phyloP scores from a whole-genome alignment of 2,113 vertebrate genomes.

The Hydropotes inermis region DNA sequence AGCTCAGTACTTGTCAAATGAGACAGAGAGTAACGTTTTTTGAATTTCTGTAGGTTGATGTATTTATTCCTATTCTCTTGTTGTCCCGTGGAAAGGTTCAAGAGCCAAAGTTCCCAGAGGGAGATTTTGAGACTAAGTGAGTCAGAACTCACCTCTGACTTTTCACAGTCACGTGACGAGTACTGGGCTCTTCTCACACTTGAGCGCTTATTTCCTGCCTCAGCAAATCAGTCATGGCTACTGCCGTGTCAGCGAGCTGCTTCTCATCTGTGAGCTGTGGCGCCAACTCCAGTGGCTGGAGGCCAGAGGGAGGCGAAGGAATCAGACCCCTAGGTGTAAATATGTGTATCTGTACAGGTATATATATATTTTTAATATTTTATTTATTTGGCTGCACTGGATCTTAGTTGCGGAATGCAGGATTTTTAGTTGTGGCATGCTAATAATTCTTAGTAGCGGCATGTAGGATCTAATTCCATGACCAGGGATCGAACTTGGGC shows the following conservation, averaged over 20 bases:
- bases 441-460: neutral
- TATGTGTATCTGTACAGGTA: neutral
- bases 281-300: neutral
- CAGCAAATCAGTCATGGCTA: rapidly evolving
- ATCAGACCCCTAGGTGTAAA: neutral
- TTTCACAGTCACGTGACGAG: neutral
- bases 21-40: neutral
- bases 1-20: neutral
- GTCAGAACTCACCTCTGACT: neutral
- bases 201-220: neutral
- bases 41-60: neutral
- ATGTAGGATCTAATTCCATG: neutral
- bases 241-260: rapidly evolving
- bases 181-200: neutral
- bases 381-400: neutral
- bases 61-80: neutral
- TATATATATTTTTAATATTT: neutral
- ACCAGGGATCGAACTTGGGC: neutral
- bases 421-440: neutral
- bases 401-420: neutral
- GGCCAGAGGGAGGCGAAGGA: neutral
- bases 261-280: neutral
- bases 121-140: neutral
- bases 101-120: neutral
- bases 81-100: neutral